Evolutionary conservation across 2,888 invertebrate species (phyloP), one percentile per base, ranked within the genome.

Genomic region (Andrena trimmerana): DNA sequence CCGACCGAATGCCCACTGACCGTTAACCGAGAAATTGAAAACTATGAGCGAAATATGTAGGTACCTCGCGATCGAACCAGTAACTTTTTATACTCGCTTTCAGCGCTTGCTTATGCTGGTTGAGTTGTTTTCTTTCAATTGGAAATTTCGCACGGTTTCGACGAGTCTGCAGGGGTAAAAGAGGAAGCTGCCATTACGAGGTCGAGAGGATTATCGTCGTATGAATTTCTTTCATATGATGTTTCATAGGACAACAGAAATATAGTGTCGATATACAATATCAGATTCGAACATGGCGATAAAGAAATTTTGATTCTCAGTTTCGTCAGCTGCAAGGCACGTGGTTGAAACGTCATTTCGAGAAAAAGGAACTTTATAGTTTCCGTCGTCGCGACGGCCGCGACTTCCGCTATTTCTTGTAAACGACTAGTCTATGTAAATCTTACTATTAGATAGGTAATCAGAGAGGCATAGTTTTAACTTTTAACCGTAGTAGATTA

Each of bases 261-360:
- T 33, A 57, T 74, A 74, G n/a, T 60, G 16, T 69, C 71, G 71
- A 71, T 31, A 66, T 66, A 57, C 4, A 42, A 16, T 54, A 68
- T 83, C 68, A 68, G 67, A 70, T 31, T 57, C 82, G 59, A 66
- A 80, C 69, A 78, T 67, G 83, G 79, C 83, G 82, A 78, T 29
- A 79, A 80, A 72, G 77, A 83, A 85, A 88, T 78, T 90, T 92
- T 90, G 89, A 91, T 92, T 89, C 83, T 90, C 88, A 78, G 88
- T 90, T 92, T 88, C 83, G 88, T 89, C 90, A 91, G 92, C 91
- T 92, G 92, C 93, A 93, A 94, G 94, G 93, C 94, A 93, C 93
- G 91, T 90, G 89, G 90, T 92, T 90, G 80, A 90, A 93, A 92
- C 91, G 91, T 90, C 89, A 90, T 90, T 84, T 84, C 76, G 36